Base-by-base conservation (phyloP, 2,797 vertebrate genomes). In the Arnoldichthys spilopterus region DNA sequence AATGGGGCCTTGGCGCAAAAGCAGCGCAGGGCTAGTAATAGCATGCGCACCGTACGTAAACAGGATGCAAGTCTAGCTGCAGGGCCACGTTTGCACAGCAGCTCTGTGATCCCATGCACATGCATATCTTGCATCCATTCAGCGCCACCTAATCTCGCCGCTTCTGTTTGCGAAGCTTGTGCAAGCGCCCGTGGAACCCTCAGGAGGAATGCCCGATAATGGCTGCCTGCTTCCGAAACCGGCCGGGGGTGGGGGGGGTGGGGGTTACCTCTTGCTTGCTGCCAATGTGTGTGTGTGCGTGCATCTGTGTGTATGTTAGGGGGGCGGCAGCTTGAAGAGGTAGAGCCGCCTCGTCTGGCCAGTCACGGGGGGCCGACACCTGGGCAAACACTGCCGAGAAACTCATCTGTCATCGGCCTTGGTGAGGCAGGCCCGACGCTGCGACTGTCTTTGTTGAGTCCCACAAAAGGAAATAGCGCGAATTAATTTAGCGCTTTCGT, bases 321-420 rank as follows among this genome's bases (percentile, higher is more conserved):
- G 40, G 43, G 43, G 91, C 87, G 86, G 80, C 77, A 85, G 88
- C 87, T 92, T 61, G 91, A 86, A 90, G 85, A 85, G 89, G 80
- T 87, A 89, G 91, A 91, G 92, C 89, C 86, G 88, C 93, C 90
- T 84, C 62, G 89, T 87, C 93, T 93, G 89, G 89, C 86, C 89
- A 90, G 87, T 86, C 84, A 81, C 84, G 11, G 37, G 59, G 89
- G 94, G 90, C 87, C 90, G 91, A 94, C 94, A 96, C 95, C 94
- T 95, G 94, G 94, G 91, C 94, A 95, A 96, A 95, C 90, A 96
- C 91, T 89, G 92, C 92, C 89, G 85, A 91, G 78, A 89, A 89
- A 85, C 90, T 90, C 87, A 90, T 94, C 93, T 94, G 93, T 95
- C 95, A 96, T 94, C 93, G 74, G 87, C 62, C 89, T 91, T 89